phyloP scores from a whole-genome alignment of 2,797 vertebrate species.

The Prunella strophiata region DNA sequence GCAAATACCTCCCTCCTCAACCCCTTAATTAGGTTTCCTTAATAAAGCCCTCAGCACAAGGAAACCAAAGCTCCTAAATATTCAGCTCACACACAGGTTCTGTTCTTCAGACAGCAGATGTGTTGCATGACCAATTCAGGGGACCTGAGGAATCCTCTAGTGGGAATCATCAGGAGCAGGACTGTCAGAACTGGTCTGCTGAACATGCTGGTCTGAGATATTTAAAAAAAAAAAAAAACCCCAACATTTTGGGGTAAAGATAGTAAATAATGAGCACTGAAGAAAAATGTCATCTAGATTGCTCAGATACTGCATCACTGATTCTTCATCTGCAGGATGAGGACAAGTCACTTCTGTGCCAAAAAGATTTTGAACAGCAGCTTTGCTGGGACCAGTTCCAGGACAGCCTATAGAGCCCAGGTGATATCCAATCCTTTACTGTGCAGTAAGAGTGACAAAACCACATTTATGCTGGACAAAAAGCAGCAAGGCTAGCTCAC shows the following conservation, averaged over 20 bases:
- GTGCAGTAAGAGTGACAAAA: background rate
- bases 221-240: rapidly evolving
- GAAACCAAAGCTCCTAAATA: conserved; percentile 32
- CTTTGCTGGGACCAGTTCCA: conserved; percentile 22
- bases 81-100: conserved; percentile 58
- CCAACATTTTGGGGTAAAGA: background rate
- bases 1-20: conserved; percentile 2
- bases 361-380: background rate
- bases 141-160: conserved; percentile 51
- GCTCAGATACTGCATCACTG: background rate
- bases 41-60: conserved; percentile 13
- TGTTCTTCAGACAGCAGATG: conserved; percentile 58
- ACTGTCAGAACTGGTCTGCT: conserved; percentile 45
- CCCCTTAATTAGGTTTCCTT: conserved; percentile 8
- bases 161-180: conserved; percentile 27
- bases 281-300: background rate
- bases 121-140: conserved; percentile 46
- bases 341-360: background rate
- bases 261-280: background rate
- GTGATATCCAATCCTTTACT: background rate
- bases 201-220: background rate
- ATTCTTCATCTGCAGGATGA: background rate
- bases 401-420: background rate
- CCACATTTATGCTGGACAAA: background rate
- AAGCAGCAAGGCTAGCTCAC: background rate